These are phyloP conservation scores for Caenorhabditis plicata DNA, from an alignment of 2,888 invertebrate genomes.

Conservation along the genomic window DNA sequence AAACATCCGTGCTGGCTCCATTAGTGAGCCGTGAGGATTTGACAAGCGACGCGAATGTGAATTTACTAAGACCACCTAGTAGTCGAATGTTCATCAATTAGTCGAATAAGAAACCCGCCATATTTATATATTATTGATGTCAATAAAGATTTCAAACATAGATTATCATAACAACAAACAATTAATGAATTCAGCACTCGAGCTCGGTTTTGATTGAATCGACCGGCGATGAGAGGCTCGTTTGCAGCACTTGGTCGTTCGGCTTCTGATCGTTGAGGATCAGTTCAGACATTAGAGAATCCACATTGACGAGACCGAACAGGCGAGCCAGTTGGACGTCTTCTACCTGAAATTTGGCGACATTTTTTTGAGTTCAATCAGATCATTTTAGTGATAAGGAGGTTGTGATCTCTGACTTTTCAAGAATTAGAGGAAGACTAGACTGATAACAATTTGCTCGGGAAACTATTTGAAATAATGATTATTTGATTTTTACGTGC, in stretches of 20 bases:
- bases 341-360: slow-evolving; percentile 46
- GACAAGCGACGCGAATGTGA: slow-evolving; percentile 17
- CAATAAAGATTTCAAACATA: no score
- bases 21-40: slow-evolving; percentile 54
- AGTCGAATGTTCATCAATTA: slow-evolving; percentile 18
- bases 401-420: no score
- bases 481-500: no score
- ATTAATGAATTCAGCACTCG: slow-evolving; percentile 1
- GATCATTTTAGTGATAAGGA: no score
- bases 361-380: background rate
- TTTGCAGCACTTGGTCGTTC: slow-evolving; percentile 27
- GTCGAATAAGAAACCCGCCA: background rate
- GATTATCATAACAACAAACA: background rate
- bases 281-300: slow-evolving; percentile 54
- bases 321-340: slow-evolving; percentile 59
- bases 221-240: slow-evolving; percentile 23
- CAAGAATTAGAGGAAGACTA: no score
- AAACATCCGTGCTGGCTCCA: slow-evolving; percentile 59
- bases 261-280: slow-evolving; percentile 48
- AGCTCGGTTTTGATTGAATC: slow-evolving; percentile 22
- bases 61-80: slow-evolving; percentile 42
- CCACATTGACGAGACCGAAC: slow-evolving; percentile 58
- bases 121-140: background rate
- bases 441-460: no score
- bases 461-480: no score